Conservation (phyloP, 2,113 vertebrate genomes). For the Lota lota region DNA sequence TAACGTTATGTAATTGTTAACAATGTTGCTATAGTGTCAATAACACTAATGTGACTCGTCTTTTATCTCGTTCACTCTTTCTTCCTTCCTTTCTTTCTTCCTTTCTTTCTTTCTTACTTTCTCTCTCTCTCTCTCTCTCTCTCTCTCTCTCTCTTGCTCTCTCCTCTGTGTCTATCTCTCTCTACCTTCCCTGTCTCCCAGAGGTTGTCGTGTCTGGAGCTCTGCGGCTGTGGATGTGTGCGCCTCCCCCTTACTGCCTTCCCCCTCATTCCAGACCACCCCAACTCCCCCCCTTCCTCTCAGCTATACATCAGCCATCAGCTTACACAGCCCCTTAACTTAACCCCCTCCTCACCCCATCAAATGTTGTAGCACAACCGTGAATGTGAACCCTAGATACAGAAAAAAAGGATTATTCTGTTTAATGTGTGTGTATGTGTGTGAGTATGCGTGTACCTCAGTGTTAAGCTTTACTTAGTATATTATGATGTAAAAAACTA, state of each 20-base stretch:
- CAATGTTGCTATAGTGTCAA: too few species aligned
- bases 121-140: background rate
- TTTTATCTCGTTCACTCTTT: background rate
- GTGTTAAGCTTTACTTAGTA: conserved; percentile 89
- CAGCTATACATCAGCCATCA: conserved; percentile 46
- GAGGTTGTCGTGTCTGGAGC: conserved; percentile 62
- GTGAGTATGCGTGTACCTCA: conserved; percentile 86
- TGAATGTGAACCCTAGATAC: conserved; percentile 93
- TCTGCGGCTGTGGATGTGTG: conserved; percentile 69
- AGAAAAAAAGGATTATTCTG: conserved; percentile 62
- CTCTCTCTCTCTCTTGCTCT: background rate
- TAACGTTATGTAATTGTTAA: too few species aligned
- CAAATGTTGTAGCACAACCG: conserved; percentile 95
- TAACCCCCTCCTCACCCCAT: conserved; percentile 71
- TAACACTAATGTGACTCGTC: background rate
- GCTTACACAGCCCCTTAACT: conserved; percentile 60
- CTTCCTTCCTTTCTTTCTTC: too few species aligned
- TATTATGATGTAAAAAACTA: conserved; percentile 55
- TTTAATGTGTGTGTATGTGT: conserved; percentile 64
- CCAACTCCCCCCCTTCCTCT: conserved; percentile 47
- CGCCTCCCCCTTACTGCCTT: conserved; percentile 39
- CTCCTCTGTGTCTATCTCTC: too few species aligned
- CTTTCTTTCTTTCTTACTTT: background rate
- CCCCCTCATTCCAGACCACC: conserved; percentile 32
- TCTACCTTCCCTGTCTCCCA: too few species aligned